Evolutionary conservation across 2,888 invertebrate genomes (phyloP).

Genomic region (Idaea dimidiata): DNA sequence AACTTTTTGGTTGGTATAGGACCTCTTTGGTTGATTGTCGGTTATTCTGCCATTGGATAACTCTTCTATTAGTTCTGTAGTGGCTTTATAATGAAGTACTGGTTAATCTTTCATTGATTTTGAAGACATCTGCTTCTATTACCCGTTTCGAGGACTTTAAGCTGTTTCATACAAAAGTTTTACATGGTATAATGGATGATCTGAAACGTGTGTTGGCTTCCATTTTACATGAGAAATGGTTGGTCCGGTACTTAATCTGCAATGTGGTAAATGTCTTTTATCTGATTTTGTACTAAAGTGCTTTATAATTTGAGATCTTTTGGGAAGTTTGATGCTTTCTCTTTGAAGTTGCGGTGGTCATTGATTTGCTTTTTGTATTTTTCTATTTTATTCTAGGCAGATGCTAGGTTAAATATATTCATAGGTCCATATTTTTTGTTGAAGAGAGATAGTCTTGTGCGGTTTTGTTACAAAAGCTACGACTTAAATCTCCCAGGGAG

Average conservation of each 20-base stretch:
- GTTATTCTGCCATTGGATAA: neutral
- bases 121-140: neutral
- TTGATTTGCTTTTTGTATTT: neutral
- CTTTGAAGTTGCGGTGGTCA: neutral
- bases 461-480: neutral
- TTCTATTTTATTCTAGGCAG: neutral
- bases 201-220: constrained; percentile 15
- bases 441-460: neutral
- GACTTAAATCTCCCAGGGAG: no score
- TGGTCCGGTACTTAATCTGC: neutral
- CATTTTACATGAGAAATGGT: neutral
- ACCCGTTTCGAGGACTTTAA: neutral
- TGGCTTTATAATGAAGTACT: neutral
- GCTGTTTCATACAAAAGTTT: neutral
- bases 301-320: neutral
- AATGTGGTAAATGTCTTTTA: neutral
- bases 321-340: neutral
- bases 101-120: neutral
- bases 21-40: constrained; percentile 1
- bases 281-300: neutral
- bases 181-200: constrained; percentile 2
- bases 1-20: neutral
- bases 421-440: no score
- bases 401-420: no score
- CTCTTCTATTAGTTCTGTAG: neutral